Conservation (phyloP, 2,797 vertebrate genomes). For the Siniperca undulata region DNA sequence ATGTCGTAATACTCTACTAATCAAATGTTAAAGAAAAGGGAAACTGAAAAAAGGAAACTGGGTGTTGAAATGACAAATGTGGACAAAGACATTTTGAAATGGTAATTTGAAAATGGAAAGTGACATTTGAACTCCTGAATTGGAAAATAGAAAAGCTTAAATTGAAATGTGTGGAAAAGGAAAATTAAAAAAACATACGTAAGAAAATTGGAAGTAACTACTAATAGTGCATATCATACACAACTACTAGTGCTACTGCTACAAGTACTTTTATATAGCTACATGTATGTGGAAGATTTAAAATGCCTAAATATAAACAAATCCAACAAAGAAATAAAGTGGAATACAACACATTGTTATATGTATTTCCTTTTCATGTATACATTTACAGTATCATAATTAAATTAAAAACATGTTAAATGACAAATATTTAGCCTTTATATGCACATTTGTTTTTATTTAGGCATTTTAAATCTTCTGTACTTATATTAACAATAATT, state of each 20-base stretch:
- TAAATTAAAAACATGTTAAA: neutral
- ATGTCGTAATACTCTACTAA: no score
- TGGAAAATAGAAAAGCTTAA: no score
- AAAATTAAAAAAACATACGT: neutral
- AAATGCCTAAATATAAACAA: neutral
- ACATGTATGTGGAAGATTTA: neutral
- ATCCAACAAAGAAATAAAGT: neutral
- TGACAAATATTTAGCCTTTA: neutral
- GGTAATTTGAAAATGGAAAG: no score
- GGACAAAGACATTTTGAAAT: no score
- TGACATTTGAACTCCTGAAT: no score
- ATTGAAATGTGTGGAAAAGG: neutral
- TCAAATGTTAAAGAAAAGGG: neutral
- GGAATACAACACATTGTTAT: neutral
- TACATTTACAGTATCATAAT: neutral
- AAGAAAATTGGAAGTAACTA: no score
- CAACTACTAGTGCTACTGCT: no score
- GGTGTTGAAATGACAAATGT: no score
- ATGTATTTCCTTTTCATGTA: no score
- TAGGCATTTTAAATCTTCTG: neutral
- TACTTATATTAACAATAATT: no score
- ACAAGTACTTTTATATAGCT: no score
- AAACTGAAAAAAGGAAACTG: neutral
- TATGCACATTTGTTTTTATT: neutral
- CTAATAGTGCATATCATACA: no score